Base-by-base conservation (phyloP, 2,888 invertebrate genomes). In the Carabus problematicus region DNA sequence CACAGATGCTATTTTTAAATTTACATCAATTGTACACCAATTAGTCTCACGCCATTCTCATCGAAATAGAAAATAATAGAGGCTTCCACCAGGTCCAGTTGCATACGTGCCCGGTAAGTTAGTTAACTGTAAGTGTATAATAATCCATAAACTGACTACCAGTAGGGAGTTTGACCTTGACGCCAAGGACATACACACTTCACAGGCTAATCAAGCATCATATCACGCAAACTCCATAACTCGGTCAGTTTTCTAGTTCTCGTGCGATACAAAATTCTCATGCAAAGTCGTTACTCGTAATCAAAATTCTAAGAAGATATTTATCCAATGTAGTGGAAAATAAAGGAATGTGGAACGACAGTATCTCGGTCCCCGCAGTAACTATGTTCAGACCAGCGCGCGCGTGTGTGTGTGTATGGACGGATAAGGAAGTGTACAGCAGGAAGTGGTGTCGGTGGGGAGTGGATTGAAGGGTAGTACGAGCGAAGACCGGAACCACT, bases 231-330 rank as follows among this genome's bases (percentile, higher is more conserved):
- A 11, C n/a, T 19, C 4, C 18, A 52, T 52, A 52, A 52, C 19
- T 18, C 29, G 29, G 29, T 6, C 29, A 29, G 52, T 52, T 52
- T 12, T 11, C 52, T 52, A 11, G 52, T 52, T 59, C 49, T n/a
- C 59, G 19, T 29, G 47, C 19, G 14, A 59, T 58, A 66, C 66
- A 14, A 55, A 47, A 66, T 47, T 45, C 56, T 47, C 66, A 66
- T 66, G 66, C 66, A 66, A 66, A 56, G 66, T 58, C 58, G 66
- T 66, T 66, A 66, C 66, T 66, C 58, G 47, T 59, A 66, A 66
- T 66, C 66, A 66, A 59, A 66, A 66, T 66, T 66, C 66, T 58
- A 14, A 29, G 66, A 66, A 66, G 49, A 66, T 40, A 66, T 59
- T 66, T 66, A 59, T 58, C 39, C 59, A 59, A 56, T 12, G 40